Evolutionary conservation across 2,888 invertebrate species (phyloP).

Genomic region (Sepioteuthis lessoniana): DNA sequence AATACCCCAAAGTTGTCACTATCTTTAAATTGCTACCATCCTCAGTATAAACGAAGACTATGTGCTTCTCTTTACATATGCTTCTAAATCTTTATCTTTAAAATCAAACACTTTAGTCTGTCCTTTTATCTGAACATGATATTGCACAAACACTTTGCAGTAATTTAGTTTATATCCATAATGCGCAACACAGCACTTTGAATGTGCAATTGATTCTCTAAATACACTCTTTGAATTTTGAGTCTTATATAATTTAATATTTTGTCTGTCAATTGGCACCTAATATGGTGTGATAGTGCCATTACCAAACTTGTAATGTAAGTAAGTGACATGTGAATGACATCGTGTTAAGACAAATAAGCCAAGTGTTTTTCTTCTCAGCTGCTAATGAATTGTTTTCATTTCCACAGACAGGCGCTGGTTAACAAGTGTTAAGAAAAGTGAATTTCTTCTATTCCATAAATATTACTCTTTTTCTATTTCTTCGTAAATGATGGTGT

Average conservation of each 20-base stretch:
- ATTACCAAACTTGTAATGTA: not conserved
- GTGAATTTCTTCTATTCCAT: not conserved
- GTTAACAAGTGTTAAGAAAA: not conserved
- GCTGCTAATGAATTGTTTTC: not conserved
- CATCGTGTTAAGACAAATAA: not conserved
- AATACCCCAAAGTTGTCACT: no score
- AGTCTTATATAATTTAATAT: not conserved
- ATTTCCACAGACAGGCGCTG: not conserved
- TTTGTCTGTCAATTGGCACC: not conserved
- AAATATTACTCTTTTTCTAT: not conserved
- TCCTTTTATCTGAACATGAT: no score
- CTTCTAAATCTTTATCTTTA: no score
- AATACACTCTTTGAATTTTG: not conserved
- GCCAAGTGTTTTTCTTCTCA: not conserved
- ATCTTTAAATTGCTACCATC: no score
- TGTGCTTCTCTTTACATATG: no score
- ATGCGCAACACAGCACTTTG: not conserved
- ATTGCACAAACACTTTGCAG: no score
- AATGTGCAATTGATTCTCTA: not conserved
- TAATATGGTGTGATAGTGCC: not conserved
- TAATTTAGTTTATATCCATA: no score
- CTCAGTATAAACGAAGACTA: no score
- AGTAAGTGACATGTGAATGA: not conserved
- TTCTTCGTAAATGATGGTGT: not conserved
- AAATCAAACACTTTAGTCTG: no score